Evolutionary conservation across 1,140 invertebrate genomes (phyloP), one percentile per base, ranked within the genome.

Genomic region (Latrodectus geometricus): DNA sequence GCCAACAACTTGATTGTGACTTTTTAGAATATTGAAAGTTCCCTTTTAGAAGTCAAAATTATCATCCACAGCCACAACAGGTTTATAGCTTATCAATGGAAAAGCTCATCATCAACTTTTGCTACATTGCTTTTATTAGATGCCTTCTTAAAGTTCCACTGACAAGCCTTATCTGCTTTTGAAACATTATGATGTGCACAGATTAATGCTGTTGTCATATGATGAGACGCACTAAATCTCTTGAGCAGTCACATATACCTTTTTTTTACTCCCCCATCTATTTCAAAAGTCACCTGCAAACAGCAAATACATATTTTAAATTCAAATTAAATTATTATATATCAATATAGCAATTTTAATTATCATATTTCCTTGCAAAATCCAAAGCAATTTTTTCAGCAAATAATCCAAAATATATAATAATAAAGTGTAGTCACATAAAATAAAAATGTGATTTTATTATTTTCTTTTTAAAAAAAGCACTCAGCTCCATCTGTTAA

Each of bases 151-250:
- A 69, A 69, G 35, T 74, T 74, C 72, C 72, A 74, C 12, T 74
- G 9, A n/a, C 72, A 74, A 15, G 12, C 9, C 8, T 15, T 8
- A 74, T 74, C 72, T 8, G 8, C 49, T 7, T 54, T n/a, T 15
- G 72, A 74, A 15, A 74, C 48, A 50, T 74, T 74, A n/a, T 74
- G 48, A 12, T 74, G 23, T 4, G 72, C 72, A 74, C 35, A 73
- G 7, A 73, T 23, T 23, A 74, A 49, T 49, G 72, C 48, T 9
- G 72, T 23, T 74, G 72, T 23, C 23, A 74, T 74, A 21, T 74
- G 48, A 2, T 8, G 72, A 8, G 49, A 12, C 8, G n/a, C 9
- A 74, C 72, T 49, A 49, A 14, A 4, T 23, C 72, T 50, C 72
- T 74, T 12, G 72, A 23, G 14, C 72, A 74, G 3, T 35, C 72